Base-by-base conservation (phyloP, 1,140 invertebrate genomes). In the Delia radicum region DNA sequence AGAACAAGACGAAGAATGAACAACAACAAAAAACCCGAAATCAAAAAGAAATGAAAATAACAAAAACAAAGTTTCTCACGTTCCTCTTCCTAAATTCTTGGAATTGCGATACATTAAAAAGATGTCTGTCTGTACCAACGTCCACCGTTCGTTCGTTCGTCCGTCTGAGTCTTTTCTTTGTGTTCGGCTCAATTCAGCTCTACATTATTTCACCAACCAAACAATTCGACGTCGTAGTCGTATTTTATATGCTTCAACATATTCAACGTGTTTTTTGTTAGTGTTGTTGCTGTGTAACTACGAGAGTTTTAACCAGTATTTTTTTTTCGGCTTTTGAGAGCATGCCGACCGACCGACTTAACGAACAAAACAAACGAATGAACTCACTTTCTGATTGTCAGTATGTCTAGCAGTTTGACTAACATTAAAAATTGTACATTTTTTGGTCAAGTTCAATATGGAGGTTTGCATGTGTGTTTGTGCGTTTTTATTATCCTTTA, bases 21-120 rank as follows among this genome's bases (percentile, higher is more conserved):
- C 26, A 29, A 62, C 71, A 73, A 73, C 1, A 15, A n/a, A 55
- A 55, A 55, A 55, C 48, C 48, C 48, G n/a, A 55, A 37, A 2
- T 37, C n/a, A n/a, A n/a, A n/a, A n/a, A n/a, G 33, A 77, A 75
- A 80, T 80, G 82, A 77, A 74, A 61, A 75, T 55, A 75, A 85
- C 79, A 85, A 85, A 85, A 85, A 85, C 83, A 83, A 85, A 85
- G 83, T 85, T 85, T 85, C 83, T 85, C 83, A 85, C 83, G 83
- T 85, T 85, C 83, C 81, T 85, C 81, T 85, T 85, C 83, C 83
- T 82, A 85, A 85, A 85, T 85, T 85, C 83, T 85, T 85, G 83
- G 83, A 85, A 85, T 85, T 85, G 83, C 83, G 85, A 85, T 85
- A 85, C 83, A 85, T 85, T 85, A 85, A 85, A 85, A 83, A 85